A percentile compares a stretch with the other conserved stretches of the same genome.
Evolutionary conservation across 2,888 invertebrate genomes (phyloP).

Genomic region (Drosophila trichaetosa): DNA sequence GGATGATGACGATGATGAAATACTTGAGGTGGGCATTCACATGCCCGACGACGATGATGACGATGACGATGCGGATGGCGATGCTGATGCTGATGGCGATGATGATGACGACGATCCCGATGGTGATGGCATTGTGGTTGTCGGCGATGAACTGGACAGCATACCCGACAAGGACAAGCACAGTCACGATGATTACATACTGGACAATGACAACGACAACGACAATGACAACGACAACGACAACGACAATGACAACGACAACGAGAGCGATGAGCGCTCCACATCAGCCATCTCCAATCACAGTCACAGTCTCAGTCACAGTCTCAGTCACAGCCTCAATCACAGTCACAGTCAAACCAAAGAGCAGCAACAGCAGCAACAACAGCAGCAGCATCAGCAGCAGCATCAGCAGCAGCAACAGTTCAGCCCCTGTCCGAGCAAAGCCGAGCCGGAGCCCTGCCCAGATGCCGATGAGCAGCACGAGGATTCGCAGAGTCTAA

Average conservation of each 20-base stretch:
- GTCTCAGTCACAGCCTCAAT: constrained; percentile 86
- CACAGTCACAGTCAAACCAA: constrained; percentile 59
- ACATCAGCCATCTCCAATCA: constrained; percentile 86
- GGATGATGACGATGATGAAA: constrained; percentile 84
- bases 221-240: constrained; percentile 77
- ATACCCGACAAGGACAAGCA: constrained; percentile 85
- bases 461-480: constrained; percentile 86
- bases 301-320: constrained; percentile 85
- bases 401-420: constrained; percentile 84
- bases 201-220: constrained; percentile 73
- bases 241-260: constrained; percentile 83
- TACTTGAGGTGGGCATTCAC: constrained; percentile 80
- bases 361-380: constrained; percentile 77
- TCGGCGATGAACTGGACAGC: constrained; percentile 91
- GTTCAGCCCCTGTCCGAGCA: constrained; percentile 29
- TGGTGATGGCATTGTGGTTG: constrained; percentile 90
- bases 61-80: constrained; percentile 85
- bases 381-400: constrained; percentile 86
- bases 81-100: constrained; percentile 87
- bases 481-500: constrained; percentile 86
- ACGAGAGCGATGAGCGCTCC: constrained; percentile 71
- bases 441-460: constrained; percentile 41
- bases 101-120: constrained; percentile 83
- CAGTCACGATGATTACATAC: constrained; percentile 80
- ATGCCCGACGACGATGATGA: constrained; percentile 82